Percentiles rank a stretch among this genome's conserved stretches.
These are phyloP conservation scores for Pocillopora meandrina DNA, from an alignment of 92 coral and sea anemone genomes.

Conservation along the genomic window DNA sequence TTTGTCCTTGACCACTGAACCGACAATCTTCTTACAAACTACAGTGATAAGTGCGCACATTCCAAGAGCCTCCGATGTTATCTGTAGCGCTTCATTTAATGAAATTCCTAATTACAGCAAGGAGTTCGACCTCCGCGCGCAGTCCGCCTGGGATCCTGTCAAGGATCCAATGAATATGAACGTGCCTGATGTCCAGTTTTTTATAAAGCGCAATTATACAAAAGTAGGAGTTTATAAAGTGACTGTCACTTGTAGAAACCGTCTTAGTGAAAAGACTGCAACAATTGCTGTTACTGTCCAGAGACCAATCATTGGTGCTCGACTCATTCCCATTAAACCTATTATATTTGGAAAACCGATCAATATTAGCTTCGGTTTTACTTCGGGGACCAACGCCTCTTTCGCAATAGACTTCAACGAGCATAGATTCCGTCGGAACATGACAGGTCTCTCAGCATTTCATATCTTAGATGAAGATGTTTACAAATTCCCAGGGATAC, in stretches of 20 bases:
- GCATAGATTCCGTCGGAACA: slow-evolving; percentile 6
- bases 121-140: slow-evolving; percentile 22
- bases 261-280: slow-evolving; percentile 37
- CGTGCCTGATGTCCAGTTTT: background rate
- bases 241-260: slow-evolving; percentile 30
- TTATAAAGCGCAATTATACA: slow-evolving; percentile 19
- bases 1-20: slow-evolving; percentile 8
- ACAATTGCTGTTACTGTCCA: slow-evolving; percentile 17
- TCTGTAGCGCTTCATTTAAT: slow-evolving; percentile 33
- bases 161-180: background rate
- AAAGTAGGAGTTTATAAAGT: slow-evolving; percentile 19
- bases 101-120: slow-evolving; percentile 3
- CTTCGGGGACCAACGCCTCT: slow-evolving; percentile 54
- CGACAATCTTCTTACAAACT: slow-evolving; percentile 31
- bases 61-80: slow-evolving; percentile 43
- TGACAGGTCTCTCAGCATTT: slow-evolving; percentile 22
- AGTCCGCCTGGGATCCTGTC: slow-evolving; percentile 30
- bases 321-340: background rate
- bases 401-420: slow-evolving; percentile 35
- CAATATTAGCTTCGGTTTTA: slow-evolving; percentile 31
- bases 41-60: slow-evolving; percentile 17
- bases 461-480: slow-evolving; percentile 7
- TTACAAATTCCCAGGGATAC: slow-evolving; percentile 38
- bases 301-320: slow-evolving; percentile 5
- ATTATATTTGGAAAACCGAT: slow-evolving; percentile 28